phyloP scores from a whole-genome alignment of 2,113 vertebrate species.

The Alligator mississippiensis region DNA sequence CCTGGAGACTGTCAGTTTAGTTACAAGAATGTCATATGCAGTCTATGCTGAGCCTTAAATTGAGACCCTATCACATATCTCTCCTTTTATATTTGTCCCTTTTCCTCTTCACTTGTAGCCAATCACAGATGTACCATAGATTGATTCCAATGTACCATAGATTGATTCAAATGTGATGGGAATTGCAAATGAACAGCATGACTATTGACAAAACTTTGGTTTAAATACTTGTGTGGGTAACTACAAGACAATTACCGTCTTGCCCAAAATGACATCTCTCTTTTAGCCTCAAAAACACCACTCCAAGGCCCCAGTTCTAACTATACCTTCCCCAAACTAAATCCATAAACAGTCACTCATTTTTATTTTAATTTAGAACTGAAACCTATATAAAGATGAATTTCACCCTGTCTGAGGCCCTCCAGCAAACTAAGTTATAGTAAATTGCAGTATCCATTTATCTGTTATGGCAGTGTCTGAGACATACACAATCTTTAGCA shows the following conservation, averaged over 20 bases:
- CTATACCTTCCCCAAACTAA: not conserved
- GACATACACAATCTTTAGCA: not conserved
- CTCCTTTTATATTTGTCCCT: conserved; percentile 18
- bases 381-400: not conserved
- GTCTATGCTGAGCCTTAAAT: conserved; percentile 20
- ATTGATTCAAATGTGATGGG: not conserved
- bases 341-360: not conserved
- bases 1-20: conserved; percentile 76
- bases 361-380: not conserved
- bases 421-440: not conserved
- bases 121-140: fast-evolving
- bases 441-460: not conserved
- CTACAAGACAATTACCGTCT: not conserved
- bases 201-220: not conserved
- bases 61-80: conserved; percentile 28
- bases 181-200: fast-evolving
- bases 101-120: conserved; percentile 7
- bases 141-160: not conserved
- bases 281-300: not conserved
- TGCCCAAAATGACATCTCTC: not conserved
- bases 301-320: not conserved
- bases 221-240: not conserved
- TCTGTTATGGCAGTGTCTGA: not conserved
- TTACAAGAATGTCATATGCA: conserved; percentile 60
- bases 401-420: not conserved